Evolutionary conservation across 2,797 vertebrate species (phyloP).

Genomic region (Liasis olivaceus): DNA sequence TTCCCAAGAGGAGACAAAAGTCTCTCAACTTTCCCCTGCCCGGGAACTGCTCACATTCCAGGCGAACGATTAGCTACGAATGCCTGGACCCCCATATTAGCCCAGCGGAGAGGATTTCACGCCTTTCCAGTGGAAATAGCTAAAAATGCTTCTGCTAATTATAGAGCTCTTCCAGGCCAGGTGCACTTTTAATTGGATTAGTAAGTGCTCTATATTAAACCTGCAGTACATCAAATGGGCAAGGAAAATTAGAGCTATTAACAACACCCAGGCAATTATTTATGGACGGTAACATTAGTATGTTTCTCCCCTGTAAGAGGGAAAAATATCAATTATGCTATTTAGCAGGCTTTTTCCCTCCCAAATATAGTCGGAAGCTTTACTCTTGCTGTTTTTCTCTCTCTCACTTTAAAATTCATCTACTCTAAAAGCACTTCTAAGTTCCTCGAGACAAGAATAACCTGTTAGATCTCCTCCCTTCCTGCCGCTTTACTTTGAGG

Average conservation of each 20-base stretch:
- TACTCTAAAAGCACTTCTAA: neutral
- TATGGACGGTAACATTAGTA: slow-evolving; percentile 52
- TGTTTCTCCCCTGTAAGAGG: slow-evolving; percentile 43
- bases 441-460: slow-evolving; percentile 4
- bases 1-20: slow-evolving; percentile 18
- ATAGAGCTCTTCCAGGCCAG: slow-evolving; percentile 67
- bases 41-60: slow-evolving; percentile 53
- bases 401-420: neutral
- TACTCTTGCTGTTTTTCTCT: slow-evolving; percentile 29
- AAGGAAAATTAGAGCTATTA: slow-evolving; percentile 43
- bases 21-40: slow-evolving; percentile 45
- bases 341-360: slow-evolving; percentile 10
- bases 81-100: slow-evolving; percentile 57
- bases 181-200: slow-evolving; percentile 74
- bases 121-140: slow-evolving; percentile 62
- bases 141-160: slow-evolving; percentile 66
- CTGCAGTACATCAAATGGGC: slow-evolving; percentile 57
- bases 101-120: slow-evolving; percentile 65
- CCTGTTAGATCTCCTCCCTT: neutral
- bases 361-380: neutral
- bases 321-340: slow-evolving; percentile 54
- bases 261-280: slow-evolving; percentile 50
- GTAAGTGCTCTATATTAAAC: slow-evolving; percentile 55
- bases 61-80: slow-evolving; percentile 57
- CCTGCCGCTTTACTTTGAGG: accelerated